Conservation (phyloP, 2,888 invertebrate genomes). For the Heliconius ismenius region DNA sequence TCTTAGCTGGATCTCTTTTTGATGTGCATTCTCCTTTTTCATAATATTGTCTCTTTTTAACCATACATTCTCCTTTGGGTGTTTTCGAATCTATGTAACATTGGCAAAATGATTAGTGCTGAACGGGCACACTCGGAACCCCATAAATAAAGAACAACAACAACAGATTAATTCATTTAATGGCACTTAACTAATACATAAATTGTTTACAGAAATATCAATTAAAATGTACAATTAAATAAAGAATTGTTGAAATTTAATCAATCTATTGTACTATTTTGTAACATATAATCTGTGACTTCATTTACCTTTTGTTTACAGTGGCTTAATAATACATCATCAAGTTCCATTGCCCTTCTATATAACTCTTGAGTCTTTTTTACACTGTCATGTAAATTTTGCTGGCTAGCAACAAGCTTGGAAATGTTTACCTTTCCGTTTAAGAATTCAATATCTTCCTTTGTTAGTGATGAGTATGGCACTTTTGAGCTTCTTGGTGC, state of each 20-base stretch:
- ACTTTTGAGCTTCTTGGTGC: constrained; percentile 60
- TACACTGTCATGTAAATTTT: constrained; percentile 63
- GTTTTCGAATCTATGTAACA: too few relatives aligned
- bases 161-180: neutral
- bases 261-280: constrained; percentile 65
- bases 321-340: constrained; percentile 58
- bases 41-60: too few relatives aligned
- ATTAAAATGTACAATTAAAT: constrained; percentile 6
- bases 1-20: too few relatives aligned
- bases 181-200: neutral
- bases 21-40: too few relatives aligned
- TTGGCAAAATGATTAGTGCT: too few relatives aligned
- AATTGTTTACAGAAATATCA: constrained; percentile 17
- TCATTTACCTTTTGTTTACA: constrained; percentile 61
- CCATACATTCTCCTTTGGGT: too few relatives aligned
- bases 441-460: constrained; percentile 73
- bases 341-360: constrained; percentile 58
- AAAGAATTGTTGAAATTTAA: neutral
- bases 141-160: too few relatives aligned
- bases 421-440: constrained; percentile 68
- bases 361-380: constrained; percentile 59
- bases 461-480: constrained; percentile 65
- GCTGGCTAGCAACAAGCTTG: constrained; percentile 65
- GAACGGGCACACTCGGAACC: too few relatives aligned
- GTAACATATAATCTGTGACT: constrained; percentile 67